Evolutionary conservation across 2,797 vertebrate genomes (phyloP).

Genomic region (Myoxocephalus aenaeus): DNA sequence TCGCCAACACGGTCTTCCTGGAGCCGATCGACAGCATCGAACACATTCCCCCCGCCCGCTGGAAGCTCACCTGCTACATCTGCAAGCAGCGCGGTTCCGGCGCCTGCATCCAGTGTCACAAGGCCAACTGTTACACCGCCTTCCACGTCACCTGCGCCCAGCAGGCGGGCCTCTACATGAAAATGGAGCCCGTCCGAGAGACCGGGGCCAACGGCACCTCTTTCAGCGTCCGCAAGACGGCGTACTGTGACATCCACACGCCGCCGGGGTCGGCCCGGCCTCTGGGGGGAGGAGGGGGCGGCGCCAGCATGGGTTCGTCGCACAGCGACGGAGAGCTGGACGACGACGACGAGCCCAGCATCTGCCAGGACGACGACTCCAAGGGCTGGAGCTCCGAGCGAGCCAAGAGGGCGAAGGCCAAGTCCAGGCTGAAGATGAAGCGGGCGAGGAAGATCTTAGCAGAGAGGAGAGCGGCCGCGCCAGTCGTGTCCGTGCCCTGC

Average conservation of each 20-base stretch:
- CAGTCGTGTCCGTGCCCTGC: conserved; percentile 97
- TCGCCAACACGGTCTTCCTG: conserved; percentile 98
- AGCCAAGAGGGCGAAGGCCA: conserved; percentile 97
- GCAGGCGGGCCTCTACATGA: conserved; percentile 99
- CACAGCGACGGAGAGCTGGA: conserved; percentile 96
- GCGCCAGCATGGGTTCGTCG: conserved; percentile 85
- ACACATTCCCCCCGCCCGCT: conserved; percentile 97
- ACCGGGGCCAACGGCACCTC: conserved; percentile 97
- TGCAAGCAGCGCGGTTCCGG: conserved; percentile 98
- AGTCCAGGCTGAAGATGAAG: conserved; percentile 99
- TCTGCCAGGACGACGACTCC: conserved; percentile 94
- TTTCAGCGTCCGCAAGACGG: conserved; percentile 97
- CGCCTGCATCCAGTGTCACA: conserved; percentile 99
- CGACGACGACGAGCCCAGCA: conserved; percentile 94
- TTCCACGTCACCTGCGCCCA: conserved; percentile 99
- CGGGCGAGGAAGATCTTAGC: conserved; percentile 97
- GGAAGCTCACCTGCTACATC: conserved; percentile 99
- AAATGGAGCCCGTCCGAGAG: conserved; percentile 99
- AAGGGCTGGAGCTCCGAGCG: conserved; percentile 97
- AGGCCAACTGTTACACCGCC: conserved; percentile 99
- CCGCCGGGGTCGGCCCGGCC: conserved; percentile 93
- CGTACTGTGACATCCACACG: conserved; percentile 98
- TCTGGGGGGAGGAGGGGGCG: conserved; percentile 80
- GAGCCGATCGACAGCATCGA: conserved; percentile 99
- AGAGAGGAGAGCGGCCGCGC: conserved; percentile 96